These are phyloP conservation scores for Venturia canescens DNA, from an alignment of 1,140 invertebrate genomes.

Conservation along the genomic window DNA sequence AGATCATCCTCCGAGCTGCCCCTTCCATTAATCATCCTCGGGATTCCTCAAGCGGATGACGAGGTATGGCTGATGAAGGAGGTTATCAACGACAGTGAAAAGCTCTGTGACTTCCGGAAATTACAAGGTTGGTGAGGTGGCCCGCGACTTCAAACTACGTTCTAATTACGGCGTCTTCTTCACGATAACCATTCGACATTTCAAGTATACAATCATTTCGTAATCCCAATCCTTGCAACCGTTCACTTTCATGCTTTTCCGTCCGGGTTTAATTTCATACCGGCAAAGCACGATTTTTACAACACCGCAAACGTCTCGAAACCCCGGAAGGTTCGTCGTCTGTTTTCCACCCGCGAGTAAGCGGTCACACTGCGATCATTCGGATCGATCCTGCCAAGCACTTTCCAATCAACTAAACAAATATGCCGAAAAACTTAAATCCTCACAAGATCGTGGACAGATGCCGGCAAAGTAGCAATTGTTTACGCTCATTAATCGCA, in stretches of 20 bases:
- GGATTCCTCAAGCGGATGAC: background rate
- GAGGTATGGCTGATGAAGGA: background rate
- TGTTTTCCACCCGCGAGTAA: background rate
- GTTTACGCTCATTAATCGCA: background rate
- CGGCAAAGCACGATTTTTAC: background rate
- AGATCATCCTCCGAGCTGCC: background rate
- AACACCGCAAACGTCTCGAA: background rate
- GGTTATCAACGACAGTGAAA: constrained; percentile 1
- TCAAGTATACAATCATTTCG: background rate
- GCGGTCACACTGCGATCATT: background rate
- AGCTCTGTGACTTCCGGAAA: constrained; percentile 25
- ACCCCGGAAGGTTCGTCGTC: background rate
- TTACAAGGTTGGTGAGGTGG: background rate
- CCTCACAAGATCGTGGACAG: background rate
- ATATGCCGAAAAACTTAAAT: background rate
- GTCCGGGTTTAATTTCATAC: background rate
- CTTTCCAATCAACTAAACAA: background rate
- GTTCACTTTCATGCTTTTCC: constrained; percentile 25
- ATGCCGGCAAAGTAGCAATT: background rate
- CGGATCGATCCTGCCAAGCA: background rate
- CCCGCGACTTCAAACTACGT: background rate
- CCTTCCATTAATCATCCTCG: constrained; percentile 27
- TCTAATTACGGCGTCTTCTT: background rate
- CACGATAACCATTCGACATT: background rate
- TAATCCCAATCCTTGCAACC: constrained; percentile 1